Percentiles rank a stretch among this genome's conserved stretches.
phyloP scores from a whole-genome alignment of 1,140 invertebrate species.

The Pectinophora gossypiella region DNA sequence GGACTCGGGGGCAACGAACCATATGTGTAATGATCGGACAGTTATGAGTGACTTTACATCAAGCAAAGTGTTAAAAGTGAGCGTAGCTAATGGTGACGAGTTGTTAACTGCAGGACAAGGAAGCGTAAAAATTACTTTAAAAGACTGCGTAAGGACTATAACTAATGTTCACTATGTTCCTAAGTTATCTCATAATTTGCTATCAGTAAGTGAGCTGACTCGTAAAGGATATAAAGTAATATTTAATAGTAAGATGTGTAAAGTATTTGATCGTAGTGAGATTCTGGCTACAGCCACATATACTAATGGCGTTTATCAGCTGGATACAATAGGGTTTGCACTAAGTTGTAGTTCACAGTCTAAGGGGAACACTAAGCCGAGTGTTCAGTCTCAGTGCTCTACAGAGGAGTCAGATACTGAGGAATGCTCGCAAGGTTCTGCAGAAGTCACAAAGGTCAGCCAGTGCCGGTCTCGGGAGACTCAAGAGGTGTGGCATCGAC shows the following conservation, averaged over 20 bases:
- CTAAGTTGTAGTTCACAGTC: not conserved
- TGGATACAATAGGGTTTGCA: constrained; percentile 1
- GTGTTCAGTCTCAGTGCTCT: not conserved
- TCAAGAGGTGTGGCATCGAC: constrained; percentile 9
- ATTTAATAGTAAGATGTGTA: not conserved
- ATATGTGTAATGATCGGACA: constrained; percentile 11
- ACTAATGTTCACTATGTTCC: constrained; percentile 5
- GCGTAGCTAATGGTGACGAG: constrained; percentile 6
- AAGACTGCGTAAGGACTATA: not conserved
- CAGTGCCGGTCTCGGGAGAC: not conserved
- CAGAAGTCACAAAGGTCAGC: not conserved
- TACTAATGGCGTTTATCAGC: constrained; percentile 4
- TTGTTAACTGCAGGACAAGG: not conserved
- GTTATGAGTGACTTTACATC: constrained; percentile 1
- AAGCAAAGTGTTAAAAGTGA: not conserved
- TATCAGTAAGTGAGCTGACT: constrained; percentile 1
- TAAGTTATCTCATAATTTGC: not conserved
- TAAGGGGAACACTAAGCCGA: not conserved
- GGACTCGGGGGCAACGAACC: constrained; percentile 20
- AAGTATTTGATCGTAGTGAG: not conserved
- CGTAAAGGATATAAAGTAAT: constrained; percentile 5
- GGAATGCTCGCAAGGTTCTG: not conserved
- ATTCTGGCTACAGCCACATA: constrained; percentile 5
- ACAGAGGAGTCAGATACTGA: not conserved
- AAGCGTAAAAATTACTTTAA: not conserved